Conservation (phyloP, 2,113 vertebrate genomes). For the Nerophis ophidion region DNA sequence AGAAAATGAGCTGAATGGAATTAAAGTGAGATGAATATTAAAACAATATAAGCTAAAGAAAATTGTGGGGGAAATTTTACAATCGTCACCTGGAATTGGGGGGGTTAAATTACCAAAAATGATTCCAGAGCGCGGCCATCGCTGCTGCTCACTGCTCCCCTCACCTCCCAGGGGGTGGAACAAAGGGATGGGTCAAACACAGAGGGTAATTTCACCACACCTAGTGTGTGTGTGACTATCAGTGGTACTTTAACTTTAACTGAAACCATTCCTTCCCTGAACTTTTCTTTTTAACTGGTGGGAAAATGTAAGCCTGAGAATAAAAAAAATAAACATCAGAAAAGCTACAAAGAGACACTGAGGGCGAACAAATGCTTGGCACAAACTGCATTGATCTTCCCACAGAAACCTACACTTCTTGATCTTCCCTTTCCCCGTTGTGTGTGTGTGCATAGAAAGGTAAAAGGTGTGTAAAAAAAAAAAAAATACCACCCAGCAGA, state of each 20-base stretch:
- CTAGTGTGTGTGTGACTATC: too few relatives aligned
- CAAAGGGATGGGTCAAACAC: too few relatives aligned
- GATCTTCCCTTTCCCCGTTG: conserved; percentile 10
- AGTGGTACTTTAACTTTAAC: background rate
- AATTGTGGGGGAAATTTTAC: too few relatives aligned
- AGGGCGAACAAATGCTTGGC: conserved; percentile 28
- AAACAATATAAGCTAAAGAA: too few relatives aligned
- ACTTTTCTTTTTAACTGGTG: conserved; percentile 19
- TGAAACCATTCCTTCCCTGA: conserved; percentile 28
- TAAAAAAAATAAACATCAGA: conserved; percentile 5
- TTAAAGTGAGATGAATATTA: too few relatives aligned
- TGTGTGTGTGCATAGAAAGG: conserved; percentile 13
- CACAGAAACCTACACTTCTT: conserved; percentile 24
- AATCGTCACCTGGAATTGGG: too few relatives aligned
- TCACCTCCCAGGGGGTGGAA: too few relatives aligned
- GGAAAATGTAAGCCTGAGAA: background rate
- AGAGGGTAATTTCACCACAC: too few relatives aligned
- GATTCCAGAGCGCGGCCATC: too few relatives aligned
- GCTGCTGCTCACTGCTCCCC: too few relatives aligned
- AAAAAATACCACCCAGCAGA: background rate
- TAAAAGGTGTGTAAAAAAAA: conserved; percentile 12
- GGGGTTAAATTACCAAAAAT: too few relatives aligned
- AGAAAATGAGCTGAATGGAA: too few relatives aligned
- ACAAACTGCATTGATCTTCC: conserved; percentile 29
- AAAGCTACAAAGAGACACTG: conserved; percentile 39